Base-by-base conservation (phyloP, 2,113 vertebrate species). In the Montifringilla adamsi region DNA sequence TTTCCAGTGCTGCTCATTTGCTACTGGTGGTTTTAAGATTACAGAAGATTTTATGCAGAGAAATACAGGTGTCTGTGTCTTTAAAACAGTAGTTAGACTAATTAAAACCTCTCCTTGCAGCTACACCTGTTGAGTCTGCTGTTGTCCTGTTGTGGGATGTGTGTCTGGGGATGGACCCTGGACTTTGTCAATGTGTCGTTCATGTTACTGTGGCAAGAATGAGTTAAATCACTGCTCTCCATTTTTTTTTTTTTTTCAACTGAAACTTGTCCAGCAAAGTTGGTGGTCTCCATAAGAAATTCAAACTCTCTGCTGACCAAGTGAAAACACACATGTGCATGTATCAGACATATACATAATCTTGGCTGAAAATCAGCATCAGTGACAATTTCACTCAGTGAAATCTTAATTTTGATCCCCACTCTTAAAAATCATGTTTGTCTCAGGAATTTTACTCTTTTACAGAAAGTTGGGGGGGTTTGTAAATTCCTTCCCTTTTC, bases 251-350 rank as follows among this genome's bases (percentile, higher is more conserved):
- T 77, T 49, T 26, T 79, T 60, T 26, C 1, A 93, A 82, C 88
- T 95, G 94, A 95, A 97, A 91, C 56, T 87, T 96, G 94, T 95
- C 95, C 94, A 95, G 94, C 97, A 91, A 96, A 95, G 95, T 74
- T 94, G 97, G 97, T 97, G 97, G 97, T 97, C 97, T 95, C 87
- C 82, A 89, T 37, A 93, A 91, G 94, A 97, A 97, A 97, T 93
- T 84, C 81, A 96, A 97, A 95, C 93, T 96, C 97, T 97, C 94
- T 92, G 91, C 90, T 96, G 96, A 96, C 94, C 95, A 94, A 97
- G 94, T 96, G 96, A 97, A 97, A 97, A 97, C 96, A 96, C 96
- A 97, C 27, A 94, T 93, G 93, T 97, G 91, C 31, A 4, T 96
- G 86, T 77, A 96, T 93, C 91, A 84, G 84, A 86, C 95, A 84